Base-by-base conservation (phyloP, 2,113 vertebrate genomes). In the Chunga burmeisteri region DNA sequence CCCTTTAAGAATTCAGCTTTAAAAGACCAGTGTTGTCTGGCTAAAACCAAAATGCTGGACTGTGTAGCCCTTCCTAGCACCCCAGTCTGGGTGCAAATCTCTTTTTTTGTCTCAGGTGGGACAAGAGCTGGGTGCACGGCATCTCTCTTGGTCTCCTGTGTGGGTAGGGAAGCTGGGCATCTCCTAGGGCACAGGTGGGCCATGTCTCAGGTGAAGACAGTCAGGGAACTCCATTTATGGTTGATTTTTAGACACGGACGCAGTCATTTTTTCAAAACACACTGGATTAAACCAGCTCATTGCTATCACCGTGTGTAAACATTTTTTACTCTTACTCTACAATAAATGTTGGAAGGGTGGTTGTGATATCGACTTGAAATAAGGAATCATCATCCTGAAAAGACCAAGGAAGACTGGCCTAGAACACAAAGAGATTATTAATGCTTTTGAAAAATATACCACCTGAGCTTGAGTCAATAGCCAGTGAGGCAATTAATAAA, bases 341-440 rank as follows among this genome's bases (percentile, higher is more conserved):
- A 77, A 40, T 50, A 85, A 73, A 66, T 70, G 42, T 90, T 74
- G 47, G 38, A 89, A 73, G 42, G 8, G 6, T 47, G 16, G 55
- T 90, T 90, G 78, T 73, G 94, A 88, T 59, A 87, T 52, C 40
- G 81, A 90, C 79, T 90, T 52, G 58, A 95, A 97, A 66, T 66
- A 91, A 91, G 81, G 71, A 89, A 72, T 88, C 80, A 50, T 84
- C 53, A 81, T 82, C 67, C 70, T 93, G 86, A 94, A 95, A 95
- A 94, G 95, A 42, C 71, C 55, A 58, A 93, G 63, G 78, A 95
- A 93, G 16, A 55, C 71, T 88, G 86, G 86, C 58, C 91, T 95
- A 85, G 86, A 91, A 85, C 78, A 97, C 73, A 97, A 97, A 97
- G 87, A 88, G 22, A 7, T 96, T 95, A 97, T 96, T 95, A 96